Percentiles rank a stretch among this genome's conserved stretches.
These are phyloP conservation scores for Diarsia rubi DNA, from an alignment of 2,888 invertebrate genomes.

Conservation along the genomic window DNA sequence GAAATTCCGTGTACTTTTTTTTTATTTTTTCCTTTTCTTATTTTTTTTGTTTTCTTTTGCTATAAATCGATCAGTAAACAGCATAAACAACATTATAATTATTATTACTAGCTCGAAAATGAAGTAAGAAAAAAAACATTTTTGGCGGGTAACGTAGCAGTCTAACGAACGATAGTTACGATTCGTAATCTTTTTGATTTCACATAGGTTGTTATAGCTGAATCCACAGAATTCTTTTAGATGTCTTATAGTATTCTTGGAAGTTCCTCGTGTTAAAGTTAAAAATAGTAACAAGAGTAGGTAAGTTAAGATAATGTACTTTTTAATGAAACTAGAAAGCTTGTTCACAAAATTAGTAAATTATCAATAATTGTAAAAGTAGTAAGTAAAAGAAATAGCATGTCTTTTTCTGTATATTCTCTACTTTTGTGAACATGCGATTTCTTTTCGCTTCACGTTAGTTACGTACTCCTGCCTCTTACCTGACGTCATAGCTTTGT, in stretches of 20 bases:
- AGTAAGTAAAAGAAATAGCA: slow-evolving; percentile 26
- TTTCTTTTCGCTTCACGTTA: slow-evolving; percentile 65
- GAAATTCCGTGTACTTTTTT: slow-evolving; percentile 40
- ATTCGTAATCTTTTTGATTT: slow-evolving; percentile 37
- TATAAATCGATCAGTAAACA: slow-evolving; percentile 47
- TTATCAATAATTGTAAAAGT: slow-evolving; percentile 27
- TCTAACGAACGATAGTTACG: slow-evolving; percentile 39
- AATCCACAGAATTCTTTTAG: slow-evolving; percentile 43
- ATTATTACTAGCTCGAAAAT: slow-evolving; percentile 45
- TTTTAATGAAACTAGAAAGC: slow-evolving; percentile 48
- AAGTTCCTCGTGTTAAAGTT: slow-evolving; percentile 38
- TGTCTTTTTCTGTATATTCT: slow-evolving; percentile 27
- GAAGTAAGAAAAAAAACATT: slow-evolving; percentile 38
- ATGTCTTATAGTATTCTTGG: slow-evolving; percentile 42
- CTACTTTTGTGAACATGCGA: slow-evolving; percentile 55
- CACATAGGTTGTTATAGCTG: slow-evolving; percentile 27
- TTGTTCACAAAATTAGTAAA: slow-evolving; percentile 58
- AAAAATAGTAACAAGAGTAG: slow-evolving; percentile 50
- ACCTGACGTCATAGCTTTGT: slow-evolving; percentile 79
- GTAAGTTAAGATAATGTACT: slow-evolving; percentile 43
- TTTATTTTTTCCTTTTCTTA: slow-evolving; percentile 42
- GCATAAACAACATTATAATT: slow-evolving; percentile 48
- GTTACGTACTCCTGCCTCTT: slow-evolving; percentile 67
- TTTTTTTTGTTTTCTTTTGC: slow-evolving; percentile 34
- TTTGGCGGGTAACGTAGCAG: slow-evolving; percentile 46